Evolutionary conservation across 2,113 vertebrate genomes (phyloP).

Genomic region (Columbina picui): DNA sequence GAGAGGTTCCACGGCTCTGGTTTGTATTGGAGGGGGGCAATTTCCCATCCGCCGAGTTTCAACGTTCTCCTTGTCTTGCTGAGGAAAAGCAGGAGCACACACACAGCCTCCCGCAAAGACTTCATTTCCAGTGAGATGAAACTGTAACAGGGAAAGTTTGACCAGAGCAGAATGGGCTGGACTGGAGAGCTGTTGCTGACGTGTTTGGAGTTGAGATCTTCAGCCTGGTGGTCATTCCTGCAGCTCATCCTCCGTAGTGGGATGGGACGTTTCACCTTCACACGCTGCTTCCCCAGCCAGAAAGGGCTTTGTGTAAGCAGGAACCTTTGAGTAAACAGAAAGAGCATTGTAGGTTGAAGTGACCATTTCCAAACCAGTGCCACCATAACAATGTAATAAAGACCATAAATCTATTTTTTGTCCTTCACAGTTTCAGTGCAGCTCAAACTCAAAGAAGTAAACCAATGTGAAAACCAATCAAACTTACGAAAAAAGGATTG

Average conservation of each 20-base stretch:
- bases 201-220: neutral
- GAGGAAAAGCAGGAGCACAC: conserved; percentile 24
- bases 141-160: neutral
- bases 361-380: neutral
- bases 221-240: neutral
- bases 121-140: neutral
- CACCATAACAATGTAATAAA: fast-evolving
- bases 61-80: conserved; percentile 31
- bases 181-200: neutral
- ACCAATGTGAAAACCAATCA: neutral
- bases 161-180: neutral
- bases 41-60: conserved; percentile 32
- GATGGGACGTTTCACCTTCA: neutral
- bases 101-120: conserved; percentile 1
- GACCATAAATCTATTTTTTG: neutral
- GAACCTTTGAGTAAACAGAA: neutral
- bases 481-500: neutral
- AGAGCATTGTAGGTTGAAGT: neutral
- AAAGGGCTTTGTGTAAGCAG: neutral
- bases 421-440: neutral
- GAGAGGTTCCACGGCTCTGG: conserved; percentile 51
- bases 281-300: neutral
- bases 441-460: neutral
- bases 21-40: conserved; percentile 39
- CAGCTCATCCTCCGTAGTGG: neutral